Evolutionary conservation across 2,113 vertebrate species (phyloP).

Genomic region (Syngnathus floridae): DNA sequence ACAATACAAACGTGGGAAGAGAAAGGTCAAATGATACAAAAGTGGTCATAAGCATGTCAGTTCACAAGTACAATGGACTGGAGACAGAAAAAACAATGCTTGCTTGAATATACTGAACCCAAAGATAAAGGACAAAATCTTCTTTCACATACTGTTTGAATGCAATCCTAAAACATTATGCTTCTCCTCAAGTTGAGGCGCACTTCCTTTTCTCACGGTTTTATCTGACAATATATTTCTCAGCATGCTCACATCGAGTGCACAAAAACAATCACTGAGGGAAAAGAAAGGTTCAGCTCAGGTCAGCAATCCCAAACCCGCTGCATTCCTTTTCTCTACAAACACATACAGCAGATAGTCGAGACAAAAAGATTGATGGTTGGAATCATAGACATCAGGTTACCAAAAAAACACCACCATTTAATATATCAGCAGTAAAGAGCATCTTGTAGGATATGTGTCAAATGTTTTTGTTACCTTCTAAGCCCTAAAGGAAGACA

Average conservation of each 20-base stretch:
- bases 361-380: background rate
- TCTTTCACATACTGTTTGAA: background rate
- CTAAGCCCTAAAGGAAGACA: background rate
- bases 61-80: background rate
- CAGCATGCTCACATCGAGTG: slow-evolving; percentile 16
- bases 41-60: background rate
- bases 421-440: background rate
- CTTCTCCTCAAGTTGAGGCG: background rate
- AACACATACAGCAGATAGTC: background rate
- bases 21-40: background rate
- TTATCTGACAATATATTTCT: slow-evolving; percentile 5
- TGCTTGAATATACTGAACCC: background rate
- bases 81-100: background rate
- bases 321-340: slow-evolving; percentile 8
- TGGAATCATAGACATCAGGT: background rate
- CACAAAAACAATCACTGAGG: slow-evolving; percentile 8
- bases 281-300: slow-evolving; percentile 10
- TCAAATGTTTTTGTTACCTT: background rate
- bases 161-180: background rate
- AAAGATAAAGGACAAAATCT: background rate
- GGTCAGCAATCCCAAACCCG: slow-evolving; percentile 10
- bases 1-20: background rate
- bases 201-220: background rate
- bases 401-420: background rate
- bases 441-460: background rate